Base-by-base conservation (phyloP, 2,113 vertebrate genomes). In the Lucifuga dentata region DNA sequence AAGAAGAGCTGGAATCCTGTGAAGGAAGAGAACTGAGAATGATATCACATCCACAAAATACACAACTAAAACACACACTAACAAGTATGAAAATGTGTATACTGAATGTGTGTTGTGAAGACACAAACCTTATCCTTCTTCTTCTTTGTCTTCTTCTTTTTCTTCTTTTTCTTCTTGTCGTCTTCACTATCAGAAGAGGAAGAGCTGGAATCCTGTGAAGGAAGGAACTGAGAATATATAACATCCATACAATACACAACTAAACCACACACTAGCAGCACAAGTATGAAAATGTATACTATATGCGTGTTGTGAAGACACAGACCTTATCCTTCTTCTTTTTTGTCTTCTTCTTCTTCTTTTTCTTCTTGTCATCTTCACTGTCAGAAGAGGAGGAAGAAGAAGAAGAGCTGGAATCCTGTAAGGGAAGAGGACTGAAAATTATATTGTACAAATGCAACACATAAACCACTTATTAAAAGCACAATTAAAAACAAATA, bases 401-500 rank as follows among this genome's bases (percentile, higher is more conserved):
- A 0, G 69, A 78, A 2, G 72, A 80, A 1, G 64, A 87, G 36
- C 81, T 76, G 36, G 73, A 81, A 41, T 86, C 84, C 87, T 90
- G 38, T 12, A 20, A 19, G 53, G 23, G 3, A 2, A 32, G 20
- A 41, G n/a, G 36, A 12, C 32, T 1, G 17, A 6, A 0, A 29
- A 1, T 4, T 8, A 15, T 8, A 41, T 29, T 7, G 7, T 7
- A 29, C 26, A 3, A 29, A 29, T 29, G 26, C 26, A 29, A 7
- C 26, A 29, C 3, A 29, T 7, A 29, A 3, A 29, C n/a, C 3
- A 29, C 26, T 29, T 29, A 29, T 29, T 29, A 46, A 24, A 1
- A 26, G 0, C 32, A 6, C 1, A 15, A 36, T 35, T 36, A 16
- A 19, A 12, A 35, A 17, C 11, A 12, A 10, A n/a, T n/a, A n/a